phyloP scores from a whole-genome alignment of 1,140 invertebrate species.

The Agrilus planipennis region DNA sequence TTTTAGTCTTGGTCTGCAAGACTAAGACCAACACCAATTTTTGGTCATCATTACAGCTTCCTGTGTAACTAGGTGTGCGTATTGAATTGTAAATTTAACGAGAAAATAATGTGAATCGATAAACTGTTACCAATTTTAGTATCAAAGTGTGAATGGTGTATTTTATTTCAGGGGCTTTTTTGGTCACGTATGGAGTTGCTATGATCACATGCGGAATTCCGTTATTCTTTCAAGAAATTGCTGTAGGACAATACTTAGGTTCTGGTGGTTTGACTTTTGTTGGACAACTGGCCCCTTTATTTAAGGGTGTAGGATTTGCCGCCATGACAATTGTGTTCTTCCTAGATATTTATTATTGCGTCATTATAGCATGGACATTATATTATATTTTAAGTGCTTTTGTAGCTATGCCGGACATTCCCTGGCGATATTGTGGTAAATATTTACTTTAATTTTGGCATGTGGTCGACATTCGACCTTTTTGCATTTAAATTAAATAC shows the following conservation, averaged over 20 bases:
- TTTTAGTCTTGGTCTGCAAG: too few species aligned
- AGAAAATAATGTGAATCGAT: too few species aligned
- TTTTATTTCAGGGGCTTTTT: slow-evolving; percentile 45
- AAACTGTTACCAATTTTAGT: too few species aligned
- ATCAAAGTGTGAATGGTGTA: too few species aligned
- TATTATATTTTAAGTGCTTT: slow-evolving; percentile 48
- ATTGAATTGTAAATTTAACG: too few species aligned
- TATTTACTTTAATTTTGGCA: too few species aligned
- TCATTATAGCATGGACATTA: slow-evolving; percentile 52
- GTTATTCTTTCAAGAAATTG: slow-evolving; percentile 66
- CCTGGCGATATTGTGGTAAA: slow-evolving; percentile 47
- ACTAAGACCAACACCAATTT: too few species aligned
- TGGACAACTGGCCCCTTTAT: slow-evolving; percentile 45
- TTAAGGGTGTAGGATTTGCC: slow-evolving; percentile 58
- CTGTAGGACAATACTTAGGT: slow-evolving; percentile 51
- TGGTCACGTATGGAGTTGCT: slow-evolving; percentile 56
- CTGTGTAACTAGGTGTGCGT: too few species aligned
- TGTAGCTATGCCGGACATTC: slow-evolving; percentile 35
- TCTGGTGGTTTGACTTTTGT: slow-evolving; percentile 51
- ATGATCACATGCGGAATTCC: slow-evolving; percentile 63
- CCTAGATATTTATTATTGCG: slow-evolving; percentile 52
- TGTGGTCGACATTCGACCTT: too few species aligned
- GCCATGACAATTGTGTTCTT: slow-evolving; percentile 57
- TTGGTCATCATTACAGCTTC: too few species aligned
- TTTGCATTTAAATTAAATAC: too few species aligned